Conservation (phyloP, 2,113 vertebrate species). For the Oreochromis spilurus region DNA sequence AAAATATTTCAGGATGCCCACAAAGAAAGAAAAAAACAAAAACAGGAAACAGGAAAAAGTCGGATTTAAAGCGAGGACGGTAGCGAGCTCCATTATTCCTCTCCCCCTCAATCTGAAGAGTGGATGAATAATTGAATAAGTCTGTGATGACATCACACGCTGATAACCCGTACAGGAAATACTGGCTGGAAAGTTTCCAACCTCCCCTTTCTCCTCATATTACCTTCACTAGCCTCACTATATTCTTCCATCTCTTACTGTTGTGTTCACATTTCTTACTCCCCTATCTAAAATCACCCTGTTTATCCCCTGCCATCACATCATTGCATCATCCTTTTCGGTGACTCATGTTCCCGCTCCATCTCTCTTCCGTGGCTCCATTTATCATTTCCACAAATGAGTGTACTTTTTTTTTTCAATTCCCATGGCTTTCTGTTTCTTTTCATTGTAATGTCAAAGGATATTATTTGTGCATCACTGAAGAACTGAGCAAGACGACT, state of each 20-base stretch:
- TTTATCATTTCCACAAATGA: constrained; percentile 15
- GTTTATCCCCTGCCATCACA: constrained; percentile 6
- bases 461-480: constrained; percentile 14
- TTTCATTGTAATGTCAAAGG: not conserved
- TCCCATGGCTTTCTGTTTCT: not conserved
- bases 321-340: not conserved
- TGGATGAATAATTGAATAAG: constrained; percentile 74
- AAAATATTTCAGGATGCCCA: not conserved
- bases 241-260: not conserved
- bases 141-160: constrained; percentile 65
- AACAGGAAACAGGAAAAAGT: not conserved
- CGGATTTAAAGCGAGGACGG: not conserved
- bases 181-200: constrained; percentile 50
- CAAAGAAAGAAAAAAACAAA: not conserved
- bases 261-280: not conserved
- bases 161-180: constrained; percentile 34
- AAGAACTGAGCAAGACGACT: not conserved
- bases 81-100: constrained; percentile 23
- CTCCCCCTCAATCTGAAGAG: constrained; percentile 28
- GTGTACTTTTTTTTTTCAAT: not conserved
- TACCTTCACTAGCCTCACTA: constrained; percentile 2
- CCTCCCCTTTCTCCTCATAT: constrained; percentile 26
- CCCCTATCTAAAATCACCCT: not conserved
- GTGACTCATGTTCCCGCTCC: constrained; percentile 38
- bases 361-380: not conserved